Evolutionary conservation across 2,113 vertebrate genomes (phyloP).

Genomic region (Callopanchax toddi): DNA sequence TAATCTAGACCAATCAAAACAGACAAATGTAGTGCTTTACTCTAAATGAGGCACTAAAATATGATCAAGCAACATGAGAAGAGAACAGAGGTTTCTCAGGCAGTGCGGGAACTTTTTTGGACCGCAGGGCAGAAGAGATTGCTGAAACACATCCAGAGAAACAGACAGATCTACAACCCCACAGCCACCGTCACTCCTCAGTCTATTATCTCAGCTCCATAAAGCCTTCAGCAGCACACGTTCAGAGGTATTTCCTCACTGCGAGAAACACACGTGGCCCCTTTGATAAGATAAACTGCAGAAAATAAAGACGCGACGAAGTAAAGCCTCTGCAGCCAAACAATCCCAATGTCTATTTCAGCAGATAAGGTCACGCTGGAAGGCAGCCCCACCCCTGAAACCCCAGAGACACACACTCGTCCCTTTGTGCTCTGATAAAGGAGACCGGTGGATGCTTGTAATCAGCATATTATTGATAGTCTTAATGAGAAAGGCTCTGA

Average conservation of each 20-base stretch:
- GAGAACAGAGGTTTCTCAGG: conserved; percentile 1
- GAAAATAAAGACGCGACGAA: conserved; percentile 37
- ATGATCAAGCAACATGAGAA: background rate
- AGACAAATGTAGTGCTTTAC: too few species aligned
- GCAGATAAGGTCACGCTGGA: conserved; percentile 55
- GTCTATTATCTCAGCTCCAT: conserved; percentile 39
- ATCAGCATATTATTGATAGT: conserved; percentile 82
- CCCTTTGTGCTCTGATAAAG: conserved; percentile 68
- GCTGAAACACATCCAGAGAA: conserved; percentile 4
- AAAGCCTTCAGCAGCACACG: conserved; percentile 45
- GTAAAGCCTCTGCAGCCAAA: conserved; percentile 33
- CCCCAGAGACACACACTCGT: conserved; percentile 62
- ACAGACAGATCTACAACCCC: conserved; percentile 27
- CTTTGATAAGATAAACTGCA: conserved; percentile 43
- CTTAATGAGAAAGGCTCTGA: conserved; percentile 76
- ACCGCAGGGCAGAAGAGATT: background rate
- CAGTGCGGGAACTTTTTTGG: conserved; percentile 12
- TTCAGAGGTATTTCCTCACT: conserved; percentile 45
- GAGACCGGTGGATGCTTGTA: conserved; percentile 62
- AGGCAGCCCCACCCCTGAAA: conserved; percentile 27
- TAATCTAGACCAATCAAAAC: too few species aligned
- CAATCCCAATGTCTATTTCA: conserved; percentile 47
- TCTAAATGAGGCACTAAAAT: background rate
- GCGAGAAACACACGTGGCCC: conserved; percentile 36
- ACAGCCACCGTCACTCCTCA: too few species aligned